Percentiles rank a stretch among this genome's conserved stretches.
phyloP scores from a whole-genome alignment of 2,888 invertebrate genomes.

The Drosophila barbarae region DNA sequence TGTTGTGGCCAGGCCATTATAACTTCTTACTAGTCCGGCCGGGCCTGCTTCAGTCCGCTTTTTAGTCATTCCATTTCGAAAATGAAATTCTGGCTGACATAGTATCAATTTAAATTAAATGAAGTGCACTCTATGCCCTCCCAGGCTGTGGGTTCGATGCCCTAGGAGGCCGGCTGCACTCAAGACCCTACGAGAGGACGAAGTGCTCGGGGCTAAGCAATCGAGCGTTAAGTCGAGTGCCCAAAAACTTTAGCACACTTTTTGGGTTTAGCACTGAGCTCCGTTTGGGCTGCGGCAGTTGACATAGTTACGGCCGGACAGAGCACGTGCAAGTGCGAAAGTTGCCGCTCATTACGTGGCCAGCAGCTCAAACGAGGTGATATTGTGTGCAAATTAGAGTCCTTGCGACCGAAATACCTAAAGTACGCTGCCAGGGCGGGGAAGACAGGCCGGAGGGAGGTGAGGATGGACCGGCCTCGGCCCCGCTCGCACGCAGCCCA shows the following conservation, averaged over 20 bases:
- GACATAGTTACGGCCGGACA: conserved; percentile 59
- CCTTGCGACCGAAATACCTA: conserved; percentile 40
- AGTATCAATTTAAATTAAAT: conserved; percentile 75
- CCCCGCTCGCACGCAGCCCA: conserved; percentile 7
- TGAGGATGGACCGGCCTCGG: not conserved
- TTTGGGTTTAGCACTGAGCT: conserved; percentile 18
- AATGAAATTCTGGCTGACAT: conserved; percentile 68
- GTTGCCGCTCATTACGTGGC: conserved; percentile 73
- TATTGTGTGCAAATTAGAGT: conserved; percentile 64
- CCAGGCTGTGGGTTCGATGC: not conserved
- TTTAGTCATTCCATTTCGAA: conserved; percentile 60
- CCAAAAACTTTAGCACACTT: conserved; percentile 66
- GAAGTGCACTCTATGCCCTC: conserved; percentile 66
- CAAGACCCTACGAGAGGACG: conserved; percentile 32
- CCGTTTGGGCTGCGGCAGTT: conserved; percentile 30
- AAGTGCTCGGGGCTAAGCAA: conserved; percentile 53
- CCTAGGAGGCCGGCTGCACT: conserved; percentile 30
- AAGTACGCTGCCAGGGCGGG: conserved; percentile 29
- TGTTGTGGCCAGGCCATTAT: conserved; percentile 74
- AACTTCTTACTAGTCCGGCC: conserved; percentile 54
- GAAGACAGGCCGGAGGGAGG: conserved; percentile 2
- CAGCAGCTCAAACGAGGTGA: conserved; percentile 66
- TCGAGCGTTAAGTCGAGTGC: conserved; percentile 63
- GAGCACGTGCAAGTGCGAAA: conserved; percentile 65
- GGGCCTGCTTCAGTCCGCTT: conserved; percentile 40